These are phyloP conservation scores for Pseudocheirus occidentalis DNA, from an alignment of 2,797 vertebrate species.

Conservation along the genomic window DNA sequence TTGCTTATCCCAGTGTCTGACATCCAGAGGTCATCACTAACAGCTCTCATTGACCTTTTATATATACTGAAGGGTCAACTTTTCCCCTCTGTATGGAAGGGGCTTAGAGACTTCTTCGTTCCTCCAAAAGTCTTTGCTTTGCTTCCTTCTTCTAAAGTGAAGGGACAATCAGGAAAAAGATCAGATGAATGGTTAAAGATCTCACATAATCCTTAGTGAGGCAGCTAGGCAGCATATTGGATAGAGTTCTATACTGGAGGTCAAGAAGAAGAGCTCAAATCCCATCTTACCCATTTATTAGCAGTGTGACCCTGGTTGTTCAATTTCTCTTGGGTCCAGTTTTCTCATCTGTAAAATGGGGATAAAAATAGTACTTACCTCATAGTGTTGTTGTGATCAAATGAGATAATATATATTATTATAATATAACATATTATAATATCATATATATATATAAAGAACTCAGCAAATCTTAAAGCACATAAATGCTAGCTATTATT, in stretches of 20 bases:
- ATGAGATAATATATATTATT: not conserved
- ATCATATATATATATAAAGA: not conserved
- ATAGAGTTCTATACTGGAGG: not conserved
- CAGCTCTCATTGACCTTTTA: not conserved
- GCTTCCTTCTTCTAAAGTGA: not conserved
- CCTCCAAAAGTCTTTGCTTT: not conserved
- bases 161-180: not conserved
- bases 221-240: not conserved
- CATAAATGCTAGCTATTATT: not conserved
- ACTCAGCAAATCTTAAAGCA: not conserved
- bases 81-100: not conserved
- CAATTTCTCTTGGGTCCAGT: not conserved
- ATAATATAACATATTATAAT: too few species aligned
- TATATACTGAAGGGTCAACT: not conserved
- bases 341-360: not conserved
- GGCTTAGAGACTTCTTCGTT: not conserved
- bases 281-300: not conserved
- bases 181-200: not conserved
- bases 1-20: not conserved
- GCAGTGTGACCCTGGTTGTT: not conserved
- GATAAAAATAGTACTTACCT: not conserved
- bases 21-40: not conserved
- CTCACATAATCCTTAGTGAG: not conserved
- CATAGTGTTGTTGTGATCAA: not conserved
- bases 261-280: not conserved